Evolutionary conservation across 92 coral and sea anemone species (phyloP).

Genomic region (Porites evermanni): DNA sequence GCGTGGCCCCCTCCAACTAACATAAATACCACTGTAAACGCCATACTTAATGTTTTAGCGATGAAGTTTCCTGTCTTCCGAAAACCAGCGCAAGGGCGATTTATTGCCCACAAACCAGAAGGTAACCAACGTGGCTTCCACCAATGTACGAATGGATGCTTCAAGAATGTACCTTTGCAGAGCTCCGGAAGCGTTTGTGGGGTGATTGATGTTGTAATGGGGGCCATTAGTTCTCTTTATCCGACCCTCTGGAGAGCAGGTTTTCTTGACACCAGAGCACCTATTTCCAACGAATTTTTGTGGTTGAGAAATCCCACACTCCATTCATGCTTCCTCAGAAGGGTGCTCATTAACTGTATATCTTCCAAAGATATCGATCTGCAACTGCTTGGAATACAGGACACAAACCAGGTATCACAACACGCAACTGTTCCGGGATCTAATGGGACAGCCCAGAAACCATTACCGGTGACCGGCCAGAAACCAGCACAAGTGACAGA

Average conservation of each 20-base stretch:
- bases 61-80: slow-evolving; percentile 4
- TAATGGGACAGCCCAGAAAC: no score
- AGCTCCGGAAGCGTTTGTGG: slow-evolving; percentile 47
- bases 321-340: slow-evolving; percentile 50
- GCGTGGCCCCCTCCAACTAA: slow-evolving; percentile 52
- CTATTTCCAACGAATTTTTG: slow-evolving; percentile 22
- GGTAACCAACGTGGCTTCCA: slow-evolving; percentile 27
- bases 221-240: slow-evolving; percentile 39
- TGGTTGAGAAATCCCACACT: slow-evolving; percentile 57
- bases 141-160: slow-evolving; percentile 34
- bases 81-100: slow-evolving; percentile 42
- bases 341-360: slow-evolving; percentile 57
- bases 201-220: slow-evolving; percentile 49
- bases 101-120: slow-evolving; percentile 45
- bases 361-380: slow-evolving; percentile 51
- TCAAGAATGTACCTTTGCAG: slow-evolving; percentile 45
- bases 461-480: no score
- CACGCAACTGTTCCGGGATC: no score
- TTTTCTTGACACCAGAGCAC: slow-evolving; percentile 25
- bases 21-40: slow-evolving; percentile 18
- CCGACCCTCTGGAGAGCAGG: slow-evolving; percentile 34
- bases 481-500: no score
- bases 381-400: slow-evolving; percentile 38
- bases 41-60: slow-evolving; percentile 31
- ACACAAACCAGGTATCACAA: no score